These are phyloP conservation scores for Trichopria drosophilae DNA, from an alignment of 2,888 invertebrate species.

Conservation along the genomic window DNA sequence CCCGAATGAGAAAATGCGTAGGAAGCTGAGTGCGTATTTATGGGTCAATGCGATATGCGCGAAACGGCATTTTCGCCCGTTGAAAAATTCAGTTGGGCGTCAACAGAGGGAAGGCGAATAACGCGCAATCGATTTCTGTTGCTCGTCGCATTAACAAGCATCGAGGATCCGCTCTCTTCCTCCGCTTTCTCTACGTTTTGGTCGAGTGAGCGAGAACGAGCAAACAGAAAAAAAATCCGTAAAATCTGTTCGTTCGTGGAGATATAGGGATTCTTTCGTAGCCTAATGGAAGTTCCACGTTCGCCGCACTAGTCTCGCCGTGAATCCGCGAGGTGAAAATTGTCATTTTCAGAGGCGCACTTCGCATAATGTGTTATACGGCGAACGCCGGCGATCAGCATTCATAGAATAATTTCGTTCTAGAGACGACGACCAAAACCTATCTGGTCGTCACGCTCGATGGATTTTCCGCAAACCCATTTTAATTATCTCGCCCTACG, in stretches of 20 bases:
- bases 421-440: conserved; percentile 38
- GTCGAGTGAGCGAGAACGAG: neutral
- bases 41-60: too few relatives aligned
- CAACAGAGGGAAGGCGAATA: conserved; percentile 4
- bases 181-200: conserved; percentile 27
- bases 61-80: too few relatives aligned
- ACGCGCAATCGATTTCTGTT: conserved; percentile 8
- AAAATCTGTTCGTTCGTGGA: conserved; percentile 28
- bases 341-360: conserved; percentile 47
- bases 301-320: conserved; percentile 20
- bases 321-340: conserved; percentile 43
- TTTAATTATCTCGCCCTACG: conserved; percentile 48
- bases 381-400: conserved; percentile 49
- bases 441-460: conserved; percentile 49
- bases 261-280: too few relatives aligned
- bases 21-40: too few relatives aligned
- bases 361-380: conserved; percentile 49
- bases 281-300: conserved; percentile 53
- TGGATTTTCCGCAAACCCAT: conserved; percentile 45
- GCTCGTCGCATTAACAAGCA: conserved; percentile 30
- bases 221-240: conserved; percentile 25
- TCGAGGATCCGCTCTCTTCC: conserved; percentile 8
- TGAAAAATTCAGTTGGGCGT: neutral
- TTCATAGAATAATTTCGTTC: conserved; percentile 55
- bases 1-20: too few relatives aligned